These are phyloP conservation scores for Todiramphus saurophagus DNA, from an alignment of 2,113 vertebrate species.

Conservation along the genomic window DNA sequence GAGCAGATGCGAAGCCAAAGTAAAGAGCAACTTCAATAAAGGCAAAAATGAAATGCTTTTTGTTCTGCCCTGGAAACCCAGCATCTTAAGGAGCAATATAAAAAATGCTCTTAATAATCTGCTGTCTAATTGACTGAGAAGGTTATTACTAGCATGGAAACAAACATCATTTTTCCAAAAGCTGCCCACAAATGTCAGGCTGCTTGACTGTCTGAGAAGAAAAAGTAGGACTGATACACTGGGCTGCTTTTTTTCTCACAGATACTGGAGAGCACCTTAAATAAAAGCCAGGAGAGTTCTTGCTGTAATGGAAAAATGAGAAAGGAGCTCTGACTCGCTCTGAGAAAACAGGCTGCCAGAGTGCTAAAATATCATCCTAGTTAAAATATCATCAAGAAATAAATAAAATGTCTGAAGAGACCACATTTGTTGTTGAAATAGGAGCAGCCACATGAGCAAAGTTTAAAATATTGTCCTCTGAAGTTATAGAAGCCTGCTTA, in stretches of 20 bases:
- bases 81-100: not conserved
- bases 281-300: not conserved
- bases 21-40: not conserved
- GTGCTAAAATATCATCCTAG: not conserved
- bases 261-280: not conserved
- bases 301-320: constrained; percentile 35
- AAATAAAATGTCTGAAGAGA: not conserved
- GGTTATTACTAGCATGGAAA: not conserved
- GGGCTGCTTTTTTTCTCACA: not conserved
- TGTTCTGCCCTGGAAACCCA: not conserved
- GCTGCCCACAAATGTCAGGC: not conserved
- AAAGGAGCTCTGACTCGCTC: not conserved
- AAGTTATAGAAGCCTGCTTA: constrained; percentile 14
- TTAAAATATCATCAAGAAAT: not conserved
- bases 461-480: not conserved
- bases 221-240: not conserved
- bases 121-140: not conserved
- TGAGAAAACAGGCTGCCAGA: not conserved
- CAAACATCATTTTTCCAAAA: not conserved
- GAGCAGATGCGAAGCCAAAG: not conserved
- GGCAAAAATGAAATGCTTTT: not conserved
- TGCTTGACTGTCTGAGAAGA: not conserved
- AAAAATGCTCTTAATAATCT: not conserved
- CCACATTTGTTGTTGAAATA: not conserved
- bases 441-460: not conserved